Evolutionary conservation across 2,113 vertebrate genomes (phyloP).

Genomic region (Reinhardtius hippoglossoides): DNA sequence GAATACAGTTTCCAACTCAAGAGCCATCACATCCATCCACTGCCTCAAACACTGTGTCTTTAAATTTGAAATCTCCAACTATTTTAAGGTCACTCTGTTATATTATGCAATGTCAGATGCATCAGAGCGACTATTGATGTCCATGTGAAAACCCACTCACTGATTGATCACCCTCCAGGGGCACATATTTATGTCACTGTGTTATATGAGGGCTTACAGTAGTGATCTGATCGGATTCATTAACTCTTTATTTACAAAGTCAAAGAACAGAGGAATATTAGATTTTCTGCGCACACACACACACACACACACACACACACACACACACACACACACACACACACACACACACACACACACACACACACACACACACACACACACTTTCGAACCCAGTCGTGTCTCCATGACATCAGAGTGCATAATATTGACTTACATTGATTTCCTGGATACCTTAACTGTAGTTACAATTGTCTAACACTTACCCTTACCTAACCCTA

Average conservation of each 20-base stretch:
- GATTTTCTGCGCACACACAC: too few relatives aligned
- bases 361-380: too few relatives aligned
- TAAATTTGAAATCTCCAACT: not conserved
- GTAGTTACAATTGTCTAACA: too few relatives aligned
- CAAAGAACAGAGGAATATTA: too few relatives aligned
- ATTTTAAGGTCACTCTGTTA: conserved; percentile 2
- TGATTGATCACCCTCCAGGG: conserved; percentile 6
- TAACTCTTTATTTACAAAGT: not conserved
- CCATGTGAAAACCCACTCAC: not conserved
- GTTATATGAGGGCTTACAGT: not conserved
- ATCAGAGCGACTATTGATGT: conserved; percentile 37
- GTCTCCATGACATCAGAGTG: too few relatives aligned
- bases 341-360: too few relatives aligned
- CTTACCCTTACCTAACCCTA: too few relatives aligned
- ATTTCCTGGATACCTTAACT: too few relatives aligned
- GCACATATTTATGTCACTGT: not conserved
- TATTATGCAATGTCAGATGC: conserved; percentile 6
- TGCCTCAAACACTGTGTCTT: not conserved
- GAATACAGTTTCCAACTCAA: not conserved
- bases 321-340: too few relatives aligned
- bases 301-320: too few relatives aligned
- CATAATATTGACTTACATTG: too few relatives aligned
- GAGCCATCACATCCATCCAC: not conserved
- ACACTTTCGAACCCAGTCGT: too few relatives aligned
- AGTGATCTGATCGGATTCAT: not conserved